Base-by-base conservation (phyloP, 2,888 invertebrate genomes). In the Arge pagana region DNA sequence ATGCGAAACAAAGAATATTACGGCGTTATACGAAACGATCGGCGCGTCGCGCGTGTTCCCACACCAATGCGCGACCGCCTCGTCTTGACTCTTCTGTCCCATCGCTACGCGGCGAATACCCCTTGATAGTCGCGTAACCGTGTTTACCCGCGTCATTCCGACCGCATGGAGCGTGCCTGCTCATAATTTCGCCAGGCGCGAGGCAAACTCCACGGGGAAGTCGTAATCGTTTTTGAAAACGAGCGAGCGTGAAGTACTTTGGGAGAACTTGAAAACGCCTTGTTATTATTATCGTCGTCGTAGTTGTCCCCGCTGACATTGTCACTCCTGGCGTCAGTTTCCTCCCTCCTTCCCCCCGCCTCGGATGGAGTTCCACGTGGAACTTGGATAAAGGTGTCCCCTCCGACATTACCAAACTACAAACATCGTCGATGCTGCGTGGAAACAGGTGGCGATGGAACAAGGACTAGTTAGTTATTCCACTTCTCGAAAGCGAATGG, bases 1-100 rank as follows among this genome's bases (percentile, higher is more conserved):
- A 57, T 55, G 57, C 57, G 59, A 56, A 58, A 60, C 60, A 57
- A 60, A 59, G 60, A 54, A 53, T 63, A 66, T 60, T 57, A 58
- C 54, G 2, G n/a, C 2, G 18, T 42, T 19, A 42, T 42, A 42
- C 42, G 28, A 42, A 42, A 42, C 31, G 42, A 30, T 30, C 30
- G 42, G n/a, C 42, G 8, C 28, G 43, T 35, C 15, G n/a, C n/a
- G n/a, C n/a, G 35, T 33, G 45, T 45, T 45, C 35, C 23, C 33
- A 45, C 45, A 33, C 6, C 11, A 10, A 11, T 11, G 6, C 7
- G 11, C 13, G 8, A 10, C 28, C 28, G 33, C 23, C 33, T 45
- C 21, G 33, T 36, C 16, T 36, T 16, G 5, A 19, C 8, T n/a
- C 5, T 16, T 24, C n/a, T 10, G 10, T 8, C 6, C 18, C 30